These are phyloP conservation scores for Psittacula derbiana DNA, from an alignment of 2,797 vertebrate species.

Conservation along the genomic window DNA sequence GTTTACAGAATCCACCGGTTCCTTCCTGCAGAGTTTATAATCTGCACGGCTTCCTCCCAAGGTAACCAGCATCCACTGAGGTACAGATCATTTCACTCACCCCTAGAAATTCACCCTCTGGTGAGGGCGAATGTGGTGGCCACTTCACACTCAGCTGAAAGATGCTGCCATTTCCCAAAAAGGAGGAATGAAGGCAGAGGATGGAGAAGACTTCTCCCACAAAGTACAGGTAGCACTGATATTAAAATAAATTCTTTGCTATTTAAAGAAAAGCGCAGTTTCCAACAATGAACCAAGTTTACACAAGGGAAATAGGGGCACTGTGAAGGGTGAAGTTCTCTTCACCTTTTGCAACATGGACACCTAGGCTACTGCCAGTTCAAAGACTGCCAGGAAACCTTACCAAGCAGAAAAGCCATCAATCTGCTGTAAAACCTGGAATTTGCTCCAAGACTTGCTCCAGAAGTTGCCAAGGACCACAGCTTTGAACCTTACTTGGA, in stretches of 20 bases:
- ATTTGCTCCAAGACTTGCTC: background rate
- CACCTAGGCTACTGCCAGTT: background rate
- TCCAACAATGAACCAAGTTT: background rate
- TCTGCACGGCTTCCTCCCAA: background rate
- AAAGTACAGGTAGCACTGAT: background rate
- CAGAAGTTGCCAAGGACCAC: background rate
- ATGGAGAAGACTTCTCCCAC: background rate
- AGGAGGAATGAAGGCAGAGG: background rate
- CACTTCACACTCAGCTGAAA: background rate
- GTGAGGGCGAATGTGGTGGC: fast-evolving
- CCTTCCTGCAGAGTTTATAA: conserved; percentile 12
- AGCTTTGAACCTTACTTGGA: background rate
- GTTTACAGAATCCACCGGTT: conserved; percentile 9
- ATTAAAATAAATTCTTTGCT: background rate
- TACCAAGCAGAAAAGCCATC: background rate
- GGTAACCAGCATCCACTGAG: background rate
- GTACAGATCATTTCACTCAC: background rate
- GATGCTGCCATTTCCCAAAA: background rate
- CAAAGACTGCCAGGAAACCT: background rate
- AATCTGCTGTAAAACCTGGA: background rate
- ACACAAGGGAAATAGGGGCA: background rate
- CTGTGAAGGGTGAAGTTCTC: background rate
- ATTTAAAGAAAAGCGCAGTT: background rate
- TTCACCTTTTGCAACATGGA: background rate
- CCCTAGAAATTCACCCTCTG: background rate